phyloP scores from a whole-genome alignment of 2,113 vertebrate genomes.

The Antigone vipio region DNA sequence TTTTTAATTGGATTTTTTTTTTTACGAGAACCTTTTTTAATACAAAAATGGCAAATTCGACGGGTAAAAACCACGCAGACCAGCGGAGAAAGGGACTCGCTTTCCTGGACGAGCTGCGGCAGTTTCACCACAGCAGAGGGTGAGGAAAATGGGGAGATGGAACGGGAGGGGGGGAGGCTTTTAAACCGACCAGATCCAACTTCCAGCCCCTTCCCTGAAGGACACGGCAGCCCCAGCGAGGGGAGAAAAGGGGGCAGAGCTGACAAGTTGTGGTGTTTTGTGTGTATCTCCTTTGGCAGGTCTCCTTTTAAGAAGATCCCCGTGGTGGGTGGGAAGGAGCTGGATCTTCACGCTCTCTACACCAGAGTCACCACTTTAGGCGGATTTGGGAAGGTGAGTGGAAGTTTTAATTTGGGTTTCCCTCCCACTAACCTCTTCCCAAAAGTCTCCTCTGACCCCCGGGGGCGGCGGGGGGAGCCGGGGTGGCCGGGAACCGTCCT shows the following conservation, averaged over 20 bases:
- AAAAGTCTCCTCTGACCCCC: slow-evolving; percentile 76
- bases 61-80: slow-evolving; percentile 96
- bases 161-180: slow-evolving; percentile 70
- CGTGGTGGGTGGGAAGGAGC: slow-evolving; percentile 96
- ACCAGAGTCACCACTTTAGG: slow-evolving; percentile 98
- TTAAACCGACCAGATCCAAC: slow-evolving; percentile 75
- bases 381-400: slow-evolving; percentile 99
- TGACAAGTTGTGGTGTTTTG: slow-evolving; percentile 74
- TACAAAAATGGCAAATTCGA: slow-evolving; percentile 93
- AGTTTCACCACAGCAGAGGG: slow-evolving; percentile 99
- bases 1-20: slow-evolving; percentile 66
- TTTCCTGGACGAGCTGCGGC: slow-evolving; percentile 99
- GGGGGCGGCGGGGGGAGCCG: slow-evolving; percentile 66
- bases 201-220: slow-evolving; percentile 76
- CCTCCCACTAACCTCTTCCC: slow-evolving; percentile 75
- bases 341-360: slow-evolving; percentile 97
- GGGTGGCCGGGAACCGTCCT: slow-evolving; percentile 53
- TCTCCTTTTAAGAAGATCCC: slow-evolving; percentile 98
- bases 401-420: slow-evolving; percentile 82
- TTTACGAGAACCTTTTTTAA: slow-evolving; percentile 56
- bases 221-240: slow-evolving; percentile 66
- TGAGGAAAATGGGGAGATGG: slow-evolving; percentile 84
- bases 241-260: slow-evolving; percentile 68
- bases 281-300: slow-evolving; percentile 78
- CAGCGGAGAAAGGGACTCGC: slow-evolving; percentile 99